Conservation (phyloP, 2,888 invertebrate species). For the Torymus aiolomorphi region DNA sequence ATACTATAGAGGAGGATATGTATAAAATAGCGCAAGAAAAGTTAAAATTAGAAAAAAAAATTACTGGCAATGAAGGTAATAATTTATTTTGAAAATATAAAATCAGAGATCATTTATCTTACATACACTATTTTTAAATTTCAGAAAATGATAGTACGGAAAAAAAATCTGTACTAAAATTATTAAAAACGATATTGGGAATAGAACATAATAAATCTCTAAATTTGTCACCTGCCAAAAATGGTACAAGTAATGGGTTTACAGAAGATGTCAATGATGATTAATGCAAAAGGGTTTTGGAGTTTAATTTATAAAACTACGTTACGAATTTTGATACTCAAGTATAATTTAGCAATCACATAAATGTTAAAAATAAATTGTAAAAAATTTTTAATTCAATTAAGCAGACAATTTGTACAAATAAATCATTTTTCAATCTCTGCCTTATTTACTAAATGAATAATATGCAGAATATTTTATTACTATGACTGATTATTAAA, state of each 20-base stretch:
- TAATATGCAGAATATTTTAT: constrained; percentile 37
- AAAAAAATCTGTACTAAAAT: constrained; percentile 86
- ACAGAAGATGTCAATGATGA: constrained; percentile 8
- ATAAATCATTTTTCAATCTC: constrained; percentile 31
- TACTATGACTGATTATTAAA: constrained; percentile 36
- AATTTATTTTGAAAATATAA: constrained; percentile 7
- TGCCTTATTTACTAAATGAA: constrained; percentile 23
- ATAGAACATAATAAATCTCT: constrained; percentile 53
- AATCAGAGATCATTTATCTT: not conserved
- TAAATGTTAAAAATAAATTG: constrained; percentile 12
- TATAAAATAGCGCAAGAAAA: constrained; percentile 93
- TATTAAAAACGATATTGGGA: constrained; percentile 85
- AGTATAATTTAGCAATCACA: constrained; percentile 26
- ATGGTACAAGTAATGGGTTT: constrained; percentile 43
- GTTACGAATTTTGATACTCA: constrained; percentile 48
- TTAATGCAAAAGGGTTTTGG: constrained; percentile 16
- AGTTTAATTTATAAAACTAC: constrained; percentile 48
- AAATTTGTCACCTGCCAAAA: constrained; percentile 46
- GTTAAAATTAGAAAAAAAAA: constrained; percentile 91
- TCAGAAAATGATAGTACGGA: constrained; percentile 85
- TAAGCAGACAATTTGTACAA: constrained; percentile 42
- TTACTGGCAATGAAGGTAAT: constrained; percentile 81
- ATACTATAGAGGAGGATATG: constrained; percentile 96
- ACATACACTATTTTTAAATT: constrained; percentile 59
- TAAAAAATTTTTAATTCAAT: constrained; percentile 27